Conservation (phyloP, 2,888 invertebrate species). For the Aporophyla lueneburgensis region DNA sequence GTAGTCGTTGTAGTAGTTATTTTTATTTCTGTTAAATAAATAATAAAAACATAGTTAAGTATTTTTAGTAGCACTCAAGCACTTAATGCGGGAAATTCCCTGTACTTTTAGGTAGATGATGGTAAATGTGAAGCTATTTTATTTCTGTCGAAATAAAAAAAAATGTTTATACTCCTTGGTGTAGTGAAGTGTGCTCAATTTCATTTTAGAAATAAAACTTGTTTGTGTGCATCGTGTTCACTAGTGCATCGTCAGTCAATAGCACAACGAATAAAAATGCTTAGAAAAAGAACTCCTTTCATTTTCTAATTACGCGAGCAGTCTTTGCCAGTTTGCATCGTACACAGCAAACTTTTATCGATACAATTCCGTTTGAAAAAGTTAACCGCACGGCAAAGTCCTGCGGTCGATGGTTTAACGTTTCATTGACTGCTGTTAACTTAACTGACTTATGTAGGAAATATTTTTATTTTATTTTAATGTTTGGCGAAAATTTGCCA, state of each 20-base stretch:
- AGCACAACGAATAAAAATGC: neutral
- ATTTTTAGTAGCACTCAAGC: neutral
- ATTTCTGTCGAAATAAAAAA: neutral
- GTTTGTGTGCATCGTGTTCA: neutral
- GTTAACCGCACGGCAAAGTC: slow-evolving; percentile 36
- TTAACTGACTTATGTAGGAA: neutral
- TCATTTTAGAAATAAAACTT: neutral
- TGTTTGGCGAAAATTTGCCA: neutral
- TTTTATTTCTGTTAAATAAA: slow-evolving; percentile 83
- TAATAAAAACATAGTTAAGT: neutral
- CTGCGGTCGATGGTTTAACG: slow-evolving; percentile 23
- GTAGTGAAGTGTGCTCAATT: neutral
- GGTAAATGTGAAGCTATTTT: neutral
- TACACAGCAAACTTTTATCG: slow-evolving; percentile 21
- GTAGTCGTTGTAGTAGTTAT: slow-evolving; percentile 86
- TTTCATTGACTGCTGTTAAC: slow-evolving; percentile 17
- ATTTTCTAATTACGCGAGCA: neutral
- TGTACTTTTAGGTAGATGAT: no score
- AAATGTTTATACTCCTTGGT: neutral
- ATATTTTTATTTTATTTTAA: neutral
- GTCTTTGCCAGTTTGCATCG: neutral
- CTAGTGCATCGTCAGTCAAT: neutral
- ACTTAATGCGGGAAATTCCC: neutral
- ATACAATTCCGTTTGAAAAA: slow-evolving; percentile 39
- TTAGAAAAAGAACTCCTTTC: neutral